Percentiles rank a stretch among this genome's conserved stretches.
Evolutionary conservation across 1,140 invertebrate species (phyloP).

Genomic region (Leptinotarsa undecemlineata): DNA sequence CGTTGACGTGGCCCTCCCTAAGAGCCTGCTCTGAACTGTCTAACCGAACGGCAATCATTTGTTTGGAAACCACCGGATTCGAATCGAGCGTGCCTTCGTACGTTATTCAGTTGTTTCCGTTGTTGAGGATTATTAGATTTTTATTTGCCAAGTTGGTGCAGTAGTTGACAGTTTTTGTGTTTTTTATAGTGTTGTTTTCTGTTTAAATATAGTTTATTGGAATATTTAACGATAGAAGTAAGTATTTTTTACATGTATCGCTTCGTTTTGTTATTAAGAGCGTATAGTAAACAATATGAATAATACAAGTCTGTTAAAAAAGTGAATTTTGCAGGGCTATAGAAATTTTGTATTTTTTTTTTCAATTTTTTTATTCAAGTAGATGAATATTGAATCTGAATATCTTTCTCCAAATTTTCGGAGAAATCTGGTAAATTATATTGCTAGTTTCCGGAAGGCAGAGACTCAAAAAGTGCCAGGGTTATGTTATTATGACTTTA

Average conservation of each 20-base stretch:
- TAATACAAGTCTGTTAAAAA: no score
- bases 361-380: no score
- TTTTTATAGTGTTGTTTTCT: background rate
- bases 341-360: no score
- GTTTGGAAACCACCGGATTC: conserved; percentile 15
- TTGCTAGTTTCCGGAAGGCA: no score
- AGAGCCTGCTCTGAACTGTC: conserved; percentile 15
- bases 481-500: no score
- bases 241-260: background rate
- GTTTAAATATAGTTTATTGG: background rate
- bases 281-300: no score
- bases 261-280: no score
- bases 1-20: background rate
- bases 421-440: no score
- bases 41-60: conserved; percentile 16
- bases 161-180: background rate
- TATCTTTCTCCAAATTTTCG: no score
- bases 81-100: background rate
- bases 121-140: background rate
- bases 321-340: no score
- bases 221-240: background rate
- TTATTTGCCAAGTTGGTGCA: background rate
- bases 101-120: conserved; percentile 4
- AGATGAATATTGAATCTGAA: no score
- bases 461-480: no score